phyloP scores from a whole-genome alignment of 2,888 invertebrate genomes.

The Junonia oenone region DNA sequence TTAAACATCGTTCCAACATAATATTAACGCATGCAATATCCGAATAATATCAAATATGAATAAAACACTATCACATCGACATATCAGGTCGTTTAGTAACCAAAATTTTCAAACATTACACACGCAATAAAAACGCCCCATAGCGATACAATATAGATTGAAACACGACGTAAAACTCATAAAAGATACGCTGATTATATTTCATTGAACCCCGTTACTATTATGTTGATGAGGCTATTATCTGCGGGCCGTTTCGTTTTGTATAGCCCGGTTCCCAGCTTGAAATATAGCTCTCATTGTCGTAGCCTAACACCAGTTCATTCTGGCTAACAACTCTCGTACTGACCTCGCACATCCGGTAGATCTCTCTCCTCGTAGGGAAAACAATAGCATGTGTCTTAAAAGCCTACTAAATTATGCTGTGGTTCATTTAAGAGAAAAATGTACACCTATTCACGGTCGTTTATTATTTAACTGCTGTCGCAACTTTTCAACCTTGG shows the following conservation, averaged over 20 bases:
- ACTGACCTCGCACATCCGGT: slow-evolving; percentile 51
- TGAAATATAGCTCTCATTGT: slow-evolving; percentile 68
- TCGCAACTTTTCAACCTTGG: neutral
- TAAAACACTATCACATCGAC: neutral
- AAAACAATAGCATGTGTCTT: slow-evolving; percentile 18
- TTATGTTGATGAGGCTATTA: slow-evolving; percentile 46
- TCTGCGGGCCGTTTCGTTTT: slow-evolving; percentile 40
- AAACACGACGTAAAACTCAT: slow-evolving; percentile 20
- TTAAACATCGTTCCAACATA: neutral
- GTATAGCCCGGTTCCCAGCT: slow-evolving; percentile 40
- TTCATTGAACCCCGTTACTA: slow-evolving; percentile 24
- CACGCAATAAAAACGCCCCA: slow-evolving; percentile 8
- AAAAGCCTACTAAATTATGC: slow-evolving; percentile 15
- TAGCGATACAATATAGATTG: slow-evolving; percentile 9
- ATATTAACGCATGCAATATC: neutral
- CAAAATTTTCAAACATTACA: slow-evolving; percentile 13
- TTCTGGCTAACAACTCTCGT: slow-evolving; percentile 59
- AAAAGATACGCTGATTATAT: slow-evolving; percentile 21
- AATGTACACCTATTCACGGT: neutral
- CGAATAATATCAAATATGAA: slow-evolving; percentile 4
- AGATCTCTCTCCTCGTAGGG: slow-evolving; percentile 21
- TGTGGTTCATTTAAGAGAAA: slow-evolving; percentile 9
- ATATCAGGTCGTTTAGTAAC: slow-evolving; percentile 10
- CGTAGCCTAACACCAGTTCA: slow-evolving; percentile 63
- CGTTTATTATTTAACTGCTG: neutral